Conservation (phyloP, 35 echinoderm and acorn worm genomes). For the Heliocidaris erythrogramma region DNA sequence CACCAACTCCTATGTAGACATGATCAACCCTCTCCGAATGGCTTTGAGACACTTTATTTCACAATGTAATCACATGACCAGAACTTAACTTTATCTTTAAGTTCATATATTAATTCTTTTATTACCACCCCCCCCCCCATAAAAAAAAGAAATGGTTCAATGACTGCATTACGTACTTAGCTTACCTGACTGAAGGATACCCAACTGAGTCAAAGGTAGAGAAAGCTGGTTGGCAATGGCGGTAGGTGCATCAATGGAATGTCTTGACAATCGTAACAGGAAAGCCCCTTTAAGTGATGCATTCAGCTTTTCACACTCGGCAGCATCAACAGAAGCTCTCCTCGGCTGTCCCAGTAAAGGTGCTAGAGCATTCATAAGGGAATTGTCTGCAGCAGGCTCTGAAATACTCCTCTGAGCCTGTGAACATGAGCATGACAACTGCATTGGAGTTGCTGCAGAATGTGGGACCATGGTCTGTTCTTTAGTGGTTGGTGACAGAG, state of each 20-base stretch:
- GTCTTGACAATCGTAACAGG: conserved; percentile 64
- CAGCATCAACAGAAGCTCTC: conserved; percentile 64
- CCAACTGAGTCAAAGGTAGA: conserved; percentile 12
- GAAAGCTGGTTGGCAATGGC: conserved; percentile 34
- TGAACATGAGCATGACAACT: neutral
- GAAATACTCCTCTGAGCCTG: conserved; percentile 5
- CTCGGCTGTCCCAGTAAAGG: conserved; percentile 48
- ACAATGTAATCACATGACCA: no score
- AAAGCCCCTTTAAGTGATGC: conserved; percentile 66
- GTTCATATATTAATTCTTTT: no score
- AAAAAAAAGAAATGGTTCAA: no score
- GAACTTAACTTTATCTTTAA: no score
- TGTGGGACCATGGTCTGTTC: neutral
- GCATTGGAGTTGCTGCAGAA: neutral
- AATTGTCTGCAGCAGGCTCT: conserved; percentile 42
- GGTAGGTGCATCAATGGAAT: conserved; percentile 64
- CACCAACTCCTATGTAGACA: no score
- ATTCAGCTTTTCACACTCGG: conserved; percentile 68
- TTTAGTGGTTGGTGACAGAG: neutral
- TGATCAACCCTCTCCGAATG: no score
- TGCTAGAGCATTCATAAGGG: conserved; percentile 44
- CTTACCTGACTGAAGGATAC: conserved; percentile 44
- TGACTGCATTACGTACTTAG: neutral
- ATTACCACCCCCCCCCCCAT: no score
- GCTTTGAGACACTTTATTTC: no score